Conservation (phyloP, 2,113 vertebrate species). For the Desmodus rotundus region DNA sequence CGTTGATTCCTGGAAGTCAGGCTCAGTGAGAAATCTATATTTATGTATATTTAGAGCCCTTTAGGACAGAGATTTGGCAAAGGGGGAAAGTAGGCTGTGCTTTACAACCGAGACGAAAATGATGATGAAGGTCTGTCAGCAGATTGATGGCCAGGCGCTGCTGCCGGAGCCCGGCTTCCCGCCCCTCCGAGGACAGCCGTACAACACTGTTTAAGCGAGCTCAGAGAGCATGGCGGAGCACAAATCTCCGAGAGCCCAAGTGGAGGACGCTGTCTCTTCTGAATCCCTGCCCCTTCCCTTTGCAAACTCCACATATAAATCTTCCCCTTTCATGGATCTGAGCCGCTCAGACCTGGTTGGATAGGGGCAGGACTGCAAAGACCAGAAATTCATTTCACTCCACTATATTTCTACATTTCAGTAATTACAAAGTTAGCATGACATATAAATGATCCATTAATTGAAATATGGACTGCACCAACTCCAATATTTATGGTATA, state of each 20-base stretch:
- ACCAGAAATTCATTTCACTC: constrained; percentile 72
- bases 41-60: constrained; percentile 37
- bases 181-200: neutral
- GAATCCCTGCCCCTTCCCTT: neutral
- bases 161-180: neutral
- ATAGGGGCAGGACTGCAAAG: constrained; percentile 29
- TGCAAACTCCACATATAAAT: constrained; percentile 4
- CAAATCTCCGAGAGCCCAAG: neutral
- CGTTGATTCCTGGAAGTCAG: constrained; percentile 31
- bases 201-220: neutral
- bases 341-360: constrained; percentile 60
- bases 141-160: neutral
- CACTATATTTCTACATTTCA: constrained; percentile 78
- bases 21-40: constrained; percentile 45
- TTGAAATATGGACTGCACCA: constrained; percentile 81
- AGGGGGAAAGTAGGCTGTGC: neutral
- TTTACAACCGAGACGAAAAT: neutral
- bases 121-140: neutral
- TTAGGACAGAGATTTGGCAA: constrained; percentile 55
- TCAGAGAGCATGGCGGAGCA: accelerated
- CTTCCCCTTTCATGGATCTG: neutral
- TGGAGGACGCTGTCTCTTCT: neutral
- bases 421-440: constrained; percentile 84
- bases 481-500: constrained; percentile 83
- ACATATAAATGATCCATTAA: constrained; percentile 85